phyloP scores from a whole-genome alignment of 2,888 invertebrate species.

The Odiellus spinosus region DNA sequence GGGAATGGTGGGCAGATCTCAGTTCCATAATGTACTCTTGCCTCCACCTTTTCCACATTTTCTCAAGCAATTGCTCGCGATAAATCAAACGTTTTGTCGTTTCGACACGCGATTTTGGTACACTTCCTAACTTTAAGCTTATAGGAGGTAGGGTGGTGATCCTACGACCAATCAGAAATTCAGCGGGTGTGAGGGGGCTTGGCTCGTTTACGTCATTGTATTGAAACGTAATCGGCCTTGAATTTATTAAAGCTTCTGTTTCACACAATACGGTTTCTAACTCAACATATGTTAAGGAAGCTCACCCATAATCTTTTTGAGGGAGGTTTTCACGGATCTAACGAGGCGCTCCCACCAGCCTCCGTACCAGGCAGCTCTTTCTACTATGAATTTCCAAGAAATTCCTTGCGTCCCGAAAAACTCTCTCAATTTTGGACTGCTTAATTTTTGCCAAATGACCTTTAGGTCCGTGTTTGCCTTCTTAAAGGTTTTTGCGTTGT shows the following conservation, averaged over 20 bases:
- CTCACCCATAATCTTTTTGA: constrained; percentile 26
- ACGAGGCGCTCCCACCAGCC: constrained; percentile 32
- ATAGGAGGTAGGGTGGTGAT: too few relatives aligned
- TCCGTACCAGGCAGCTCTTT: constrained; percentile 31
- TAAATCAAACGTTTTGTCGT: too few relatives aligned
- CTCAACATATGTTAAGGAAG: constrained; percentile 28
- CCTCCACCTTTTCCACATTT: too few relatives aligned
- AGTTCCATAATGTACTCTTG: too few relatives aligned
- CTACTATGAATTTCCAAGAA: constrained; percentile 27
- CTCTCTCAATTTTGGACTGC: constrained; percentile 7
- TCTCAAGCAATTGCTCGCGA: too few relatives aligned
- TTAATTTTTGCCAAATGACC: background rate
- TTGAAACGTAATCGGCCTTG: constrained; percentile 26
- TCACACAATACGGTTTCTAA: constrained; percentile 25
- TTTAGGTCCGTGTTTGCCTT: constrained; percentile 25
- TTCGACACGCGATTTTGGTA: too few relatives aligned
- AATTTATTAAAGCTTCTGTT: constrained; percentile 23
- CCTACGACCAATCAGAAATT: too few relatives aligned
- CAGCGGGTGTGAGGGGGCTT: too few relatives aligned
- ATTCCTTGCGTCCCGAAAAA: constrained; percentile 11
- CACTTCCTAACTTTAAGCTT: too few relatives aligned
- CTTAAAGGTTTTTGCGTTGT: constrained; percentile 30
- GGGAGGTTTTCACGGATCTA: constrained; percentile 26
- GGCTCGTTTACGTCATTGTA: constrained; percentile 17
- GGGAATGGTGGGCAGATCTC: too few relatives aligned